Base-by-base conservation (phyloP, 1,140 invertebrate genomes). In the Lepidostoma basale region DNA sequence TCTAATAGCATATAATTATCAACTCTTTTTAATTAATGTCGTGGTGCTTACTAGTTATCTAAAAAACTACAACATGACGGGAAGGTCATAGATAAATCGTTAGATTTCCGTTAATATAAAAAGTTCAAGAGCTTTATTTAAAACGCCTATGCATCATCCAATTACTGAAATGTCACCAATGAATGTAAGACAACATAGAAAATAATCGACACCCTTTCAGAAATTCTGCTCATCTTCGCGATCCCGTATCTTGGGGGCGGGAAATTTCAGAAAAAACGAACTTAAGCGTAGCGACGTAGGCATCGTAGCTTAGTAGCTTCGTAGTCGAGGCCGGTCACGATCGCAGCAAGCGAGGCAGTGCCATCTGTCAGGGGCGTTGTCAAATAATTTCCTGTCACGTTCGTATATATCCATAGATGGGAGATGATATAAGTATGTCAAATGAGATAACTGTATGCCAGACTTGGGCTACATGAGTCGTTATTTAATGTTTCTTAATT, bases 371-470 rank as follows among this genome's bases (percentile, higher is more conserved):
- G 54, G 40, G 20, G 23, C 54, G 52, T 70, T 70, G 68, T 70
- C 68, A 70, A 70, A 70, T 70, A 70, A 60, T 70, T 70, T 70
- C 68, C 62, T 65, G 68, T 59, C 68, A 70, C 68, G 68, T 65
- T 14, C 30, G 5, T 23, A 33, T 20, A 40, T 30, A 63, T 62
- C 52, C 39, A 54, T 54, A 58, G 39, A 30, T 47, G 22, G 49
- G 20, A 12, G 56, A 49, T 49, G 49, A 66, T 42, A 44, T 18
- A 23, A n/a, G 52, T 14, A 33, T 33, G 33, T 56, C 14, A 5
- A 23, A 18, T 8, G 14, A 33, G 39, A 20, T 33, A 56, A 14
- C 49, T 56, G 56, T 39, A 60, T 40, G 39, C 33, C 14, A n/a
- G 18, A 23, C 36, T 14, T 25, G 56, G 12, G 16, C 18, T 36